Conservation (phyloP, 1,140 invertebrate genomes). For the Brachionus rubens region DNA sequence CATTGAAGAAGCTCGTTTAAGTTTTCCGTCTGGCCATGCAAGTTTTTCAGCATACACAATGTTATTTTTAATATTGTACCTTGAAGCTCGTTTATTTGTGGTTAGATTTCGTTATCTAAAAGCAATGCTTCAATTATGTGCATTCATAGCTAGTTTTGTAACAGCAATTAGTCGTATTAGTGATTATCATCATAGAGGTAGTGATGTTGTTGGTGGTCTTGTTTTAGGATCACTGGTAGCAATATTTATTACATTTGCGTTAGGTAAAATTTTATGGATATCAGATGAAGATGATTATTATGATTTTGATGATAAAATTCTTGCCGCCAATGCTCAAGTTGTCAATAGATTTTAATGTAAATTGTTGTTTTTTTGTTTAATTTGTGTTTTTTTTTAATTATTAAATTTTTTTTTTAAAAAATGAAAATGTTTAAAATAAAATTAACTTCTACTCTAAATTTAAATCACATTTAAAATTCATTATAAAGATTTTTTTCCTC, state of each 20-base stretch:
- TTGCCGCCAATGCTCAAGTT: too few species aligned
- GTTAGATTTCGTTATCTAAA: slow-evolving; percentile 13
- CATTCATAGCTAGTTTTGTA: slow-evolving; percentile 12
- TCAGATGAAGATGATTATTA: neutral
- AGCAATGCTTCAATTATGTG: slow-evolving; percentile 24
- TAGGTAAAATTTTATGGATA: slow-evolving; percentile 23
- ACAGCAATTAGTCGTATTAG: slow-evolving; percentile 70
- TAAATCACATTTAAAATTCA: too few species aligned
- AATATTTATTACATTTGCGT: slow-evolving; percentile 51
- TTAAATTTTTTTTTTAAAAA: too few species aligned
- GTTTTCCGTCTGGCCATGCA: slow-evolving; percentile 66
- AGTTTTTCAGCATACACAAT: slow-evolving; percentile 63
- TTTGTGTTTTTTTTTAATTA: too few species aligned
- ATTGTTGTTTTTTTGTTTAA: too few species aligned
- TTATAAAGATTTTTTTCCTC: too few species aligned
- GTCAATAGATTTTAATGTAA: too few species aligned
- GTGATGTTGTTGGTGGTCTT: slow-evolving; percentile 71
- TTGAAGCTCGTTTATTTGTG: slow-evolving; percentile 28
- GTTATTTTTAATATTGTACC: slow-evolving; percentile 53
- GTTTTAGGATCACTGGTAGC: slow-evolving; percentile 67
- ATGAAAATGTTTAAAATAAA: too few species aligned
- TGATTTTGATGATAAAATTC: slow-evolving; percentile 44
- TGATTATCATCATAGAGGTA: slow-evolving; percentile 96
- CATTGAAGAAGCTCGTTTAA: slow-evolving; percentile 58
- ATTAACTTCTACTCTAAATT: too few species aligned